These are phyloP conservation scores for Cladopsammia gracilis DNA, from an alignment of 64 coral and sea anemone species.

Conservation along the genomic window DNA sequence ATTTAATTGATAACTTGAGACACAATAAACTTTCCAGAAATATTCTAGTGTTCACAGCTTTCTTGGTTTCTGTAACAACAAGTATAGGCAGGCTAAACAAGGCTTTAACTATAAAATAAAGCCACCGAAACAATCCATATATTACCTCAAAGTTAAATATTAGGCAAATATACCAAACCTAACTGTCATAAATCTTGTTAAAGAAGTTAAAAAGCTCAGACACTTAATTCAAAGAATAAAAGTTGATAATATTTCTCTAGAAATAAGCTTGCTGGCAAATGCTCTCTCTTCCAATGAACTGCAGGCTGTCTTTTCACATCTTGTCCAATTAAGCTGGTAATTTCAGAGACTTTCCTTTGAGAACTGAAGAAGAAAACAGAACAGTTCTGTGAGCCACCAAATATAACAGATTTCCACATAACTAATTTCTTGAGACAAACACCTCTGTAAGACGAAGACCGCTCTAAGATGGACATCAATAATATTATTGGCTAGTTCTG, in stretches of 20 bases:
- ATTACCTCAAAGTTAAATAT: slow-evolving; percentile 26
- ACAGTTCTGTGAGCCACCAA: neutral
- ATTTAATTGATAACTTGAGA: neutral
- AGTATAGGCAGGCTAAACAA: neutral
- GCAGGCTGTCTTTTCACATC: neutral
- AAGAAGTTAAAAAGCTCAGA: slow-evolving; percentile 8
- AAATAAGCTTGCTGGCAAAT: slow-evolving; percentile 10
- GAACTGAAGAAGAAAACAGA: slow-evolving; percentile 75
- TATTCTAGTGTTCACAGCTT: neutral
- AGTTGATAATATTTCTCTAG: neutral
- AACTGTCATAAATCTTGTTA: neutral
- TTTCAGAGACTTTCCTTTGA: slow-evolving; percentile 96
- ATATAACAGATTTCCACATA: neutral
- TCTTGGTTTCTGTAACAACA: neutral
- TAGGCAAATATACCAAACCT: neutral
- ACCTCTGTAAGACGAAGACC: no score
- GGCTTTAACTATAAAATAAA: neutral
- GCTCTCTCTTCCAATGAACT: neutral
- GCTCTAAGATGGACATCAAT: no score
- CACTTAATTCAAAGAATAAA: neutral
- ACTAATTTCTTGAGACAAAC: no score
- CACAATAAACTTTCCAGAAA: neutral
- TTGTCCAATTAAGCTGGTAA: slow-evolving; percentile 88
- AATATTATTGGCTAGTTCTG: no score
- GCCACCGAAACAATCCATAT: neutral